Conservation (phyloP, 2,113 vertebrate species). For the Tachysurus fulvidraco region DNA sequence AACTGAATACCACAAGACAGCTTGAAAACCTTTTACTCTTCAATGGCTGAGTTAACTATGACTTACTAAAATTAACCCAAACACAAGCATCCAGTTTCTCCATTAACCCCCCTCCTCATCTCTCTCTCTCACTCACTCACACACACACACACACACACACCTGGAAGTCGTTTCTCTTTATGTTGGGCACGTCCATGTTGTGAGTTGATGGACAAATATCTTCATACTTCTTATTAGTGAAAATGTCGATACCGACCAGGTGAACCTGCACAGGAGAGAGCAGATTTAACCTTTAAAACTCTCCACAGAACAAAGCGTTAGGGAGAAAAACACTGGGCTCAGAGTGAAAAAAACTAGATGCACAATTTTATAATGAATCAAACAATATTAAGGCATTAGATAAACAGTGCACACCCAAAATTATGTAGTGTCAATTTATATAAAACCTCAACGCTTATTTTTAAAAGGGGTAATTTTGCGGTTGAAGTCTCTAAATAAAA, state of each 20-base stretch:
- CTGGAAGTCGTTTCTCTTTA: constrained; percentile 95
- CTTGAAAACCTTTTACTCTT: too few species aligned
- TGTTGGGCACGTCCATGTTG: constrained; percentile 98
- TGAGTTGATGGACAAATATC: constrained; percentile 99
- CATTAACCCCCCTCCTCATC: neutral
- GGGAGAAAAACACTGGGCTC: neutral
- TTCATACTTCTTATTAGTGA: constrained; percentile 97
- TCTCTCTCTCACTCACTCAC: neutral
- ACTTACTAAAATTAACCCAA: neutral
- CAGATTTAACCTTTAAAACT: neutral
- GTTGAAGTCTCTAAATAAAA: too few species aligned
- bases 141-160: constrained; percentile 59
- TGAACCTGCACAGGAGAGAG: constrained; percentile 79
- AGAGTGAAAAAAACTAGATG: neutral
- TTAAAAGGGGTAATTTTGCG: too few species aligned
- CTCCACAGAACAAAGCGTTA: neutral
- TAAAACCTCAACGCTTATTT: too few species aligned
- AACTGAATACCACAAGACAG: too few species aligned
- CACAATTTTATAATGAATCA: neutral
- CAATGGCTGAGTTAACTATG: neutral
- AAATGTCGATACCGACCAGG: constrained; percentile 97
- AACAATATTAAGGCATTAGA: neutral
- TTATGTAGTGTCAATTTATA: too few species aligned
- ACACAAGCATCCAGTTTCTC: neutral
- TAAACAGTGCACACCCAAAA: neutral